These are phyloP conservation scores for Pseudoatta argentina DNA, from an alignment of 1,140 invertebrate species.

Conservation along the genomic window DNA sequence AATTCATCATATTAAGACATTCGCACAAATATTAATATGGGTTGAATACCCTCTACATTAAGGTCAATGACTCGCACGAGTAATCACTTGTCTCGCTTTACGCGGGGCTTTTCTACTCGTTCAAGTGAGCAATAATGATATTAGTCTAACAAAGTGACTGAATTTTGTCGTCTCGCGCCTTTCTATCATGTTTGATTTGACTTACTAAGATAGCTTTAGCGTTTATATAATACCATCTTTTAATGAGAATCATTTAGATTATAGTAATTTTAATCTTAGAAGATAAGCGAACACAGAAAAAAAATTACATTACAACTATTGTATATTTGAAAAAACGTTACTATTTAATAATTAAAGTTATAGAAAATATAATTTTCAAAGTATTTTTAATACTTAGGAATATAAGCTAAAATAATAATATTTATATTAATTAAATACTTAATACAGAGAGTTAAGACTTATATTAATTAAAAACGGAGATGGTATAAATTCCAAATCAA, in stretches of 20 bases:
- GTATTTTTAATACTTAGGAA: neutral
- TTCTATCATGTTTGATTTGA: constrained; percentile 23
- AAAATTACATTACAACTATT: neutral
- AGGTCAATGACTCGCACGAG: constrained; percentile 28
- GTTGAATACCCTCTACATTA: constrained; percentile 11
- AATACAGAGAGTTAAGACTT: neutral
- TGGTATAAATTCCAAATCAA: neutral
- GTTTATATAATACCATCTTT: neutral
- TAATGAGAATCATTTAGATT: neutral
- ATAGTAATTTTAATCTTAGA: neutral
- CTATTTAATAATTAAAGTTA: constrained; percentile 8
- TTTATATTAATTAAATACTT: no score
- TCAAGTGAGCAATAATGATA: constrained; percentile 60
- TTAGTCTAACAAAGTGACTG: constrained; percentile 61
- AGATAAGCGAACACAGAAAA: neutral
- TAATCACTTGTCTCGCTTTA: constrained; percentile 55
- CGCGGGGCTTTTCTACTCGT: constrained; percentile 26
- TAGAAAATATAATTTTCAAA: neutral
- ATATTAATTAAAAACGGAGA: neutral
- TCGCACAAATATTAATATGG: constrained; percentile 66
- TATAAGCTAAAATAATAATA: neutral
- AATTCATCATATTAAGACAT: constrained; percentile 58
- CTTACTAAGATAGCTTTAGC: constrained; percentile 19
- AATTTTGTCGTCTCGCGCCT: constrained; percentile 54
- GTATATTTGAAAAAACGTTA: neutral